Evolutionary conservation across 2,797 vertebrate species (phyloP), one percentile per base, ranked within the genome.

Genomic region (Phyllotis vaccarum): DNA sequence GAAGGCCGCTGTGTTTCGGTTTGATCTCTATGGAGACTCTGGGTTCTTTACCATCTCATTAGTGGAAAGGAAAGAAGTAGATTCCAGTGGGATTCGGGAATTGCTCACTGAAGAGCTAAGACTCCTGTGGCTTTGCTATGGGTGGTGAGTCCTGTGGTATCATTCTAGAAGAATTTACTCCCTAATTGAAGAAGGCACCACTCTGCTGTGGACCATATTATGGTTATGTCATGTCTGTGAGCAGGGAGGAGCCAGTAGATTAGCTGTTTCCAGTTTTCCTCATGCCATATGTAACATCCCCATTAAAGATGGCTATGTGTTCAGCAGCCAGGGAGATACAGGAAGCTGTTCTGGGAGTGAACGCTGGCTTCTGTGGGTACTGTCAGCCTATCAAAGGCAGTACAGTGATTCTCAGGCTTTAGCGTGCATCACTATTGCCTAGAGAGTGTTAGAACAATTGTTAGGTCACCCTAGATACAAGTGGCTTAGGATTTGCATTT

Each of bases 151-250:
- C 12, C 54, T 24, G 10, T 2, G 0, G 37, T 34, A 24, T 95
- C 90, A 90, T 89, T 52, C 37, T 43, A 90, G 94, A 96, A 89
- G 92, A 96, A 94, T 97, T 64, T 89, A 29, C 24, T 43, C 89
- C 68, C 74, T 97, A 70, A 96, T 78, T 96, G 93, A 62, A 88
- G 93, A 75, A 94, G 96, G 93, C 94, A 93, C 95, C 95, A 34
- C 3, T 3, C 46, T 64, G 83, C 91, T 54, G 56, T 17, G 79
- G 87, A 34, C 81, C 0, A 0, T 49, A 52, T 75, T 11, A 34
- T 37, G 81, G 49, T 70, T 76, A n/a, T 37, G 37, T 64, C 40
- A 19, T 88, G 89, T 58, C n/a, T 27, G 34, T 40, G 52, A 86
- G 11, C 21, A 79, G 74, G 62, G 81, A 88, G 75, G 0, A 34